Conservation (phyloP, 53 echinoderm and acorn worm genomes). For the Paracentrotus lividus region DNA sequence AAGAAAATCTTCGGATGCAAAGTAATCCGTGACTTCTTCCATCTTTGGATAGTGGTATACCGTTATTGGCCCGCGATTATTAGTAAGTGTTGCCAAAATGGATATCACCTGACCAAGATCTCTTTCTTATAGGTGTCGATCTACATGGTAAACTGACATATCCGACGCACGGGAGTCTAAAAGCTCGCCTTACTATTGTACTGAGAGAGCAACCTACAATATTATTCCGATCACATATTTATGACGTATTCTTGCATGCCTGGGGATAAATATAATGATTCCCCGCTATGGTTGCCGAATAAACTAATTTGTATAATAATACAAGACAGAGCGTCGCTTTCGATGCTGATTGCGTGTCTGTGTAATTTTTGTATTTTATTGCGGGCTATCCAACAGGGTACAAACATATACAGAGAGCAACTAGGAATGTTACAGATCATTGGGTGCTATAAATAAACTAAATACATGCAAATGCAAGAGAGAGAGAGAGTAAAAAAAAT, state of each 20-base stretch:
- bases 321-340: too few species aligned
- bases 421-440: too few species aligned
- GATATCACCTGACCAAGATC: not conserved
- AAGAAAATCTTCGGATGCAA: not conserved
- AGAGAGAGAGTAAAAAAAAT: too few species aligned
- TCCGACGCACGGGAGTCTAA: not conserved
- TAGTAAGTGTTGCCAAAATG: not conserved
- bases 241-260: constrained; percentile 13
- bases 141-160: not conserved
- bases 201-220: not conserved
- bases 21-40: not conserved
- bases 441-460: too few species aligned
- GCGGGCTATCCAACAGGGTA: too few species aligned
- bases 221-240: not conserved
- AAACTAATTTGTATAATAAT: too few species aligned
- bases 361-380: too few species aligned
- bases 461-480: too few species aligned
- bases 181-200: not conserved
- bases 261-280: too few species aligned
- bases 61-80: not conserved
- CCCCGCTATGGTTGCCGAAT: too few species aligned
- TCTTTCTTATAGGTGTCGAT: not conserved
- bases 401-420: too few species aligned
- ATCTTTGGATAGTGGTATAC: not conserved
- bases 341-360: too few species aligned